These are phyloP conservation scores for Palaemon carinicauda DNA, from an alignment of 1,140 invertebrate species.

Conservation along the genomic window DNA sequence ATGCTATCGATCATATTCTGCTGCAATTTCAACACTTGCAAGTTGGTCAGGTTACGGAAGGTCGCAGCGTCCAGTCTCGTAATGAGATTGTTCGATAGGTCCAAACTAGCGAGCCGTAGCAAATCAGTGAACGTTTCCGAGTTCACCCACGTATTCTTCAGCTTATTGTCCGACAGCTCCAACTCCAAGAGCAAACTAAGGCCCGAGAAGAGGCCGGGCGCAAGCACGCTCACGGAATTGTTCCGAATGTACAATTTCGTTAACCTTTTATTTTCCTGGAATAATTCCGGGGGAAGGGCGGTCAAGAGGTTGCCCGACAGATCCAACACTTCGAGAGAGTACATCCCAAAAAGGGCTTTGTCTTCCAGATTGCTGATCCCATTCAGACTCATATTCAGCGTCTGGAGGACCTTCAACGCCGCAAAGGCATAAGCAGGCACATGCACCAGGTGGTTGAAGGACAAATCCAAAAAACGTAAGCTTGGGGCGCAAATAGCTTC, in stretches of 20 bases:
- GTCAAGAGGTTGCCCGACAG: slow-evolving; percentile 73
- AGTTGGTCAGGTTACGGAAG: slow-evolving; percentile 78
- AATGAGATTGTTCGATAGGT: slow-evolving; percentile 78
- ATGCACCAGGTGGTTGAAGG: slow-evolving; percentile 81
- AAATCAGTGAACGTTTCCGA: slow-evolving; percentile 79
- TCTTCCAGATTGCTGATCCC: slow-evolving; percentile 59
- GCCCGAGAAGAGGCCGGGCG: slow-evolving; percentile 73
- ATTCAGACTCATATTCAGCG: slow-evolving; percentile 57
- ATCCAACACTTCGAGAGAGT: slow-evolving; percentile 58
- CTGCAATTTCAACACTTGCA: slow-evolving; percentile 80
- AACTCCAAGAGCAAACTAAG: slow-evolving; percentile 79
- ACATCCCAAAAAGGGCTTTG: slow-evolving; percentile 59
- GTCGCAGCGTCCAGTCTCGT: slow-evolving; percentile 75
- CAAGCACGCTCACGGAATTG: slow-evolving; percentile 71
- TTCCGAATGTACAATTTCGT: slow-evolving; percentile 87
- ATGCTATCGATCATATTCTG: slow-evolving; percentile 78
- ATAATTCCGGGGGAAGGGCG: slow-evolving; percentile 79
- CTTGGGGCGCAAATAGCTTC: slow-evolving; percentile 73
- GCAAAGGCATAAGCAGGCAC: slow-evolving; percentile 70
- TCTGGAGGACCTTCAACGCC: slow-evolving; percentile 56
- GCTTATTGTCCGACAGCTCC: slow-evolving; percentile 79
- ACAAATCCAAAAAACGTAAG: slow-evolving; percentile 76
- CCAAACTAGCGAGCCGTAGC: slow-evolving; percentile 76
- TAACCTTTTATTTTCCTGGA: slow-evolving; percentile 86
- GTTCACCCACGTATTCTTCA: slow-evolving; percentile 82